Percentiles rank a stretch among this genome's conserved stretches.
phyloP scores from a whole-genome alignment of 2,113 vertebrate genomes.

The Oncorhynchus clarkii region DNA sequence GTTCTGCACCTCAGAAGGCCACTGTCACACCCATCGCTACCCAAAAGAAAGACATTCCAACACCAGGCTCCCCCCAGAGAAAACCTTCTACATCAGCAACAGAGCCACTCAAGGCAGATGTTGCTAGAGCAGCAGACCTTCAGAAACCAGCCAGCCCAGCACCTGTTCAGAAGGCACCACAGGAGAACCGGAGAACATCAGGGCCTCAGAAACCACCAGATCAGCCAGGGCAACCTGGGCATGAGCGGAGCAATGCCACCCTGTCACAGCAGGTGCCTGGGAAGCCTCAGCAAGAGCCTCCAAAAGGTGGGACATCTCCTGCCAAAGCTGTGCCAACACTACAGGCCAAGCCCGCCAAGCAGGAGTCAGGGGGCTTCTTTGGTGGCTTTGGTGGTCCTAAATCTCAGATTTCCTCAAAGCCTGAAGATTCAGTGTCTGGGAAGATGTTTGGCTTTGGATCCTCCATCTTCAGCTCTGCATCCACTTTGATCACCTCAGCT shows the following conservation, averaged over 20 bases:
- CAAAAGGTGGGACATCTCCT: too few relatives aligned
- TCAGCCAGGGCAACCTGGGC: slow-evolving; percentile 37
- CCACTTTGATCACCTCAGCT: slow-evolving; percentile 44
- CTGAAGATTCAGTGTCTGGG: slow-evolving; percentile 76
- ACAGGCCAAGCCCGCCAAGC: too few relatives aligned
- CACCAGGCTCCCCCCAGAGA: slow-evolving; percentile 31
- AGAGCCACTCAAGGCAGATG: slow-evolving; percentile 46
- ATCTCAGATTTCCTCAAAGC: slow-evolving; percentile 77
- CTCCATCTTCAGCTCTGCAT: slow-evolving; percentile 47
- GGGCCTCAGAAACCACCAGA: slow-evolving; percentile 36
- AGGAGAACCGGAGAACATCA: slow-evolving; percentile 38
- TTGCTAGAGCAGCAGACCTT: slow-evolving; percentile 45
- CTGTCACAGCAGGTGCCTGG: slow-evolving; percentile 14
- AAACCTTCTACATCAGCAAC: slow-evolving; percentile 37
- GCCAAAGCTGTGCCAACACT: too few relatives aligned
- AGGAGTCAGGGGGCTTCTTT: slow-evolving; percentile 71
- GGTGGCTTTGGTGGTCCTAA: slow-evolving; percentile 67
- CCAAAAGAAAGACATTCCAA: slow-evolving; percentile 48
- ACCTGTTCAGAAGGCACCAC: slow-evolving; percentile 47
- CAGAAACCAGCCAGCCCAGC: slow-evolving; percentile 49
- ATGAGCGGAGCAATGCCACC: slow-evolving; percentile 47
- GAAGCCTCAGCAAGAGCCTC: slow-evolving; percentile 56
- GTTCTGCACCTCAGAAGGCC: slow-evolving; percentile 31
- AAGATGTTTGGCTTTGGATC: slow-evolving; percentile 69
- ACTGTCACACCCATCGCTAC: slow-evolving; percentile 31